Conservation (phyloP, 2,797 vertebrate species). For the Momotus momota region DNA sequence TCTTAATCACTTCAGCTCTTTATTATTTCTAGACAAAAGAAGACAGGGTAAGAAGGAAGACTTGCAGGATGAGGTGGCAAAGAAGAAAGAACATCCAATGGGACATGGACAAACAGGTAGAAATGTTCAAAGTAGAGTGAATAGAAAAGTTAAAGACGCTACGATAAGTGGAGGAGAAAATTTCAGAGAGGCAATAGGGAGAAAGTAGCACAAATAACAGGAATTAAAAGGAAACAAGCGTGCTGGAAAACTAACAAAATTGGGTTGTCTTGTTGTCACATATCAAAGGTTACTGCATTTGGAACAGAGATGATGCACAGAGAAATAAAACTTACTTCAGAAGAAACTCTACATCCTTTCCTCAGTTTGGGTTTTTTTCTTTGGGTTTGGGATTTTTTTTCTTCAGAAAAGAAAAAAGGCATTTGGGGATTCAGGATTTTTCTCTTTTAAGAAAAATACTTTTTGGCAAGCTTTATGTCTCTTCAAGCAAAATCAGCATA, state of each 20-base stretch:
- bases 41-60: neutral
- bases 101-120: neutral
- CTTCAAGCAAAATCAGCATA: neutral
- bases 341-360: neutral
- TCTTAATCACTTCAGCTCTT: conserved; percentile 19
- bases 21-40: neutral
- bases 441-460: neutral
- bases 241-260: neutral
- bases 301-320: neutral
- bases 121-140: neutral
- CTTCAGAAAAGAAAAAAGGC: neutral
- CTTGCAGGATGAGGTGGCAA: neutral
- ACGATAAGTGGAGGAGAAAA: neutral
- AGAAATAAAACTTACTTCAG: neutral
- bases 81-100: neutral
- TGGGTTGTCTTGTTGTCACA: neutral
- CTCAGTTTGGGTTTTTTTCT: rapidly evolving
- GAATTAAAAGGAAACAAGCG: neutral
- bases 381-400: neutral
- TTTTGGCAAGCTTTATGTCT: neutral
- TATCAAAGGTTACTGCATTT: neutral
- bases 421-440: neutral
- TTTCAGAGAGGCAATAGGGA: neutral
- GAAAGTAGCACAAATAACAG: neutral
- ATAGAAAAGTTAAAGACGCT: neutral